phyloP scores from a whole-genome alignment of 2,888 invertebrate species.

The Rotaria magnacalcarata region DNA sequence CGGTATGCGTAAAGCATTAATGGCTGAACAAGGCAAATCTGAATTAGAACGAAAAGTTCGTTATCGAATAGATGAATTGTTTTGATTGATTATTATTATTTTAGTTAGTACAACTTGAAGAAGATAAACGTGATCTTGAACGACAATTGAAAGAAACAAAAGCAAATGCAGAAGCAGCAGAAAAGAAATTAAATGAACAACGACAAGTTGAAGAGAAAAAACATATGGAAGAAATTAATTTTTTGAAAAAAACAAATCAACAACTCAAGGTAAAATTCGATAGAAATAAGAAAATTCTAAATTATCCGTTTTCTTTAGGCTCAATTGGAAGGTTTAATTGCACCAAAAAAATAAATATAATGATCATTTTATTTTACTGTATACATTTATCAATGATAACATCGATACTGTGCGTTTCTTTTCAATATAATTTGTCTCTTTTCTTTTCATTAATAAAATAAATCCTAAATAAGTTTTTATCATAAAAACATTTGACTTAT shows the following conservation, averaged over 20 bases:
- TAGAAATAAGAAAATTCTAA: not conserved
- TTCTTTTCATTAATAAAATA: not conserved
- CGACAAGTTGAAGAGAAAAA: slow-evolving; percentile 83
- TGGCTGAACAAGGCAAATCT: slow-evolving; percentile 78
- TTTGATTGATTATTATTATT: not conserved
- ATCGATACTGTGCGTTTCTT: not conserved
- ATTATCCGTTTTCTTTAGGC: slow-evolving; percentile 63
- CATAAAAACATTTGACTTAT: too few species aligned
- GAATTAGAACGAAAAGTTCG: slow-evolving; percentile 58
- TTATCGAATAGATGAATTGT: not conserved
- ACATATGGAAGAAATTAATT: slow-evolving; percentile 82
- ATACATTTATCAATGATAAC: slow-evolving; percentile 7
- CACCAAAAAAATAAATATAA: slow-evolving; percentile 74
- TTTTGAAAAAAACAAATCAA: slow-evolving; percentile 85
- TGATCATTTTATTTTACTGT: not conserved
- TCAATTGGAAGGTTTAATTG: slow-evolving; percentile 86
- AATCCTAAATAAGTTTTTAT: not conserved
- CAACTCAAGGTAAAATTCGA: slow-evolving; percentile 73
- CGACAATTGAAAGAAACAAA: slow-evolving; percentile 65
- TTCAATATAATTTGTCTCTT: not conserved
- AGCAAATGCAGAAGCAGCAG: slow-evolving; percentile 60
- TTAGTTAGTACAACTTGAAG: slow-evolving; percentile 62
- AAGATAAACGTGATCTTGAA: slow-evolving; percentile 73
- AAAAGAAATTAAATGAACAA: slow-evolving; percentile 66
- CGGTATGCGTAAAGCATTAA: slow-evolving; percentile 92